phyloP scores from a whole-genome alignment of 2,113 vertebrate genomes.

The Nansenia antarctica region DNA sequence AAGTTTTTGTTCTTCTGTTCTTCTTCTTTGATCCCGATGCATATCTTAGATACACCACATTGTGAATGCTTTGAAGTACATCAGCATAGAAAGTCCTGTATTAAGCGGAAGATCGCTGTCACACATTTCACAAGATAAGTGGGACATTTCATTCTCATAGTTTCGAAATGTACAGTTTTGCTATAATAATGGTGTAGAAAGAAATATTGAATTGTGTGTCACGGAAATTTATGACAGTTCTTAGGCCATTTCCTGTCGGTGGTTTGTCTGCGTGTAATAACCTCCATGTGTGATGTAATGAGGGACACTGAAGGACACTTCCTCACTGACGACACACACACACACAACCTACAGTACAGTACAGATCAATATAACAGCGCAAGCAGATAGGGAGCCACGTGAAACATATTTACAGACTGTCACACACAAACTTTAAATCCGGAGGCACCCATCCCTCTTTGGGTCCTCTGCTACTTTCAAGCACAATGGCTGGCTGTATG shows the following conservation, averaged over 20 bases:
- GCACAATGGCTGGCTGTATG: slow-evolving; percentile 68
- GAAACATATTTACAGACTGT: slow-evolving; percentile 48
- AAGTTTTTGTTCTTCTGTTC: not conserved
- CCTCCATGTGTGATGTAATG: slow-evolving; percentile 73
- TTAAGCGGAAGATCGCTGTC: not conserved
- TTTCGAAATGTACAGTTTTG: slow-evolving; percentile 6
- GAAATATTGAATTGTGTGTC: too few species aligned
- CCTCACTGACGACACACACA: slow-evolving; percentile 58
- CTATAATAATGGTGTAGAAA: not conserved
- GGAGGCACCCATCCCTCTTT: slow-evolving; percentile 24
- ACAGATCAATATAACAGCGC: not conserved
- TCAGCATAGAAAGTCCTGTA: not conserved
- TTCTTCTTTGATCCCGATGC: not conserved
- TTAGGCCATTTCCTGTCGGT: slow-evolving; percentile 73
- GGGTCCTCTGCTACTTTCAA: slow-evolving; percentile 21
- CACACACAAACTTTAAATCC: slow-evolving; percentile 46
- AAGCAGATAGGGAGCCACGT: slow-evolving; percentile 37
- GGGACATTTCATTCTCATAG: not conserved
- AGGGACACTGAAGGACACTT: slow-evolving; percentile 67
- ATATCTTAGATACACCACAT: not conserved
- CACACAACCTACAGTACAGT: slow-evolving; percentile 25
- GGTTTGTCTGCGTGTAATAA: slow-evolving; percentile 74
- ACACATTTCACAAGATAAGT: not conserved
- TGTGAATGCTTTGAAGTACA: not conserved
- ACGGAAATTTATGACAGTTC: slow-evolving; percentile 52